These are phyloP conservation scores for Herpetotheres cachinnans DNA, from an alignment of 2,113 vertebrate genomes.

Conservation along the genomic window DNA sequence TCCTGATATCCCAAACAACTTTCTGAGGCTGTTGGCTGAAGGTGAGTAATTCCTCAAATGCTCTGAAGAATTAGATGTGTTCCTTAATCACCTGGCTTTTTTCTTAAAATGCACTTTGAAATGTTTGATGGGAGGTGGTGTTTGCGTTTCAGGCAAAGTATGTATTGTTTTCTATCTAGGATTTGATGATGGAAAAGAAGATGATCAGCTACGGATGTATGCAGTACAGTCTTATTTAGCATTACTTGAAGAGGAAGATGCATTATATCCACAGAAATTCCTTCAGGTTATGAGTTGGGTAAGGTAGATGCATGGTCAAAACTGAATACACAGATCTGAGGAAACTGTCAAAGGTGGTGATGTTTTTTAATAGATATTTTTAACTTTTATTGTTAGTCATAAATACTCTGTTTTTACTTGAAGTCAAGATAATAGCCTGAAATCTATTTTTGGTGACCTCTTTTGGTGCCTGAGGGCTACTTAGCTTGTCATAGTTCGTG, in stretches of 20 bases:
- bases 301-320: slow-evolving; percentile 52
- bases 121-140: neutral
- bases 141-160: neutral
- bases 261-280: slow-evolving; percentile 88
- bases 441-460: neutral
- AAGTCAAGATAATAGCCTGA: neutral
- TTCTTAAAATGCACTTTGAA: neutral
- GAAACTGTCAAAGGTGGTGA: neutral
- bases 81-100: neutral
- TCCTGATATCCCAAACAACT: slow-evolving; percentile 89
- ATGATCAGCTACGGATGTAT: slow-evolving; percentile 81
- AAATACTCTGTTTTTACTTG: neutral
- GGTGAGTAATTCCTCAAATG: slow-evolving; percentile 70
- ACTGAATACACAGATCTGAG: neutral
- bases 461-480: neutral
- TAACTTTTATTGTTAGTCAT: neutral
- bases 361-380: neutral
- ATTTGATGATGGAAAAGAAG: slow-evolving; percentile 85
- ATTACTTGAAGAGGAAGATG: slow-evolving; percentile 78
- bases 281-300: slow-evolving; percentile 98
- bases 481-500: neutral
- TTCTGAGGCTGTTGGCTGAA: slow-evolving; percentile 88
- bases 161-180: slow-evolving; percentile 50
- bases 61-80: neutral
- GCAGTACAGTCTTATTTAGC: slow-evolving; percentile 86